Evolutionary conservation across 2,113 vertebrate species (phyloP).

Genomic region (Phrynosoma blainvillii): DNA sequence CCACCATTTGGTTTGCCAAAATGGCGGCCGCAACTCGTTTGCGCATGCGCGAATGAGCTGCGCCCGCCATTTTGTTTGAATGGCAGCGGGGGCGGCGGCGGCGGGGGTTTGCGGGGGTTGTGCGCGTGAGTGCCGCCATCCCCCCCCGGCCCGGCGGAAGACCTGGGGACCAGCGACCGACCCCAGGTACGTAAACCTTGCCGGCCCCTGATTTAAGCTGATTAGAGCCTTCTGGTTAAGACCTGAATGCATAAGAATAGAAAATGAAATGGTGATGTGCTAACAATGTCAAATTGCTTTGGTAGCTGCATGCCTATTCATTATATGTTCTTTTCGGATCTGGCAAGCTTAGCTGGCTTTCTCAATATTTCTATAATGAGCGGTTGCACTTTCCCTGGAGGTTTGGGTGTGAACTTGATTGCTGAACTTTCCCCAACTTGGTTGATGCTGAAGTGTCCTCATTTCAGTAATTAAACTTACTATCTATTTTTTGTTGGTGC

Average conservation of each 20-base stretch:
- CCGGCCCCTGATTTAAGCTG: background rate
- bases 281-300: constrained; percentile 37
- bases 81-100: too few species aligned
- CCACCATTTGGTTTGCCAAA: too few species aligned
- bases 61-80: too few species aligned
- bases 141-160: too few species aligned
- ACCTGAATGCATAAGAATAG: background rate
- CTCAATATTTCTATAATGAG: background rate
- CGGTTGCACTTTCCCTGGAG: background rate
- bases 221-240: background rate
- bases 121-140: too few species aligned
- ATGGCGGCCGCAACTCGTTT: too few species aligned
- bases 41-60: too few species aligned
- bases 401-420: background rate
- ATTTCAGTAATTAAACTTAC: background rate
- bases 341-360: background rate
- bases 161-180: too few species aligned
- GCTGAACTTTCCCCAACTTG: background rate
- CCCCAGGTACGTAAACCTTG: too few species aligned
- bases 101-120: too few species aligned
- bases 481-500: background rate
- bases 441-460: background rate
- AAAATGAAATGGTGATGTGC: background rate
- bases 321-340: background rate
- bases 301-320: background rate